Percentiles rank a stretch among this genome's conserved stretches.
These are phyloP conservation scores for Hypotaenidia philippensis DNA, from an alignment of 2,797 vertebrate genomes.

Conservation along the genomic window DNA sequence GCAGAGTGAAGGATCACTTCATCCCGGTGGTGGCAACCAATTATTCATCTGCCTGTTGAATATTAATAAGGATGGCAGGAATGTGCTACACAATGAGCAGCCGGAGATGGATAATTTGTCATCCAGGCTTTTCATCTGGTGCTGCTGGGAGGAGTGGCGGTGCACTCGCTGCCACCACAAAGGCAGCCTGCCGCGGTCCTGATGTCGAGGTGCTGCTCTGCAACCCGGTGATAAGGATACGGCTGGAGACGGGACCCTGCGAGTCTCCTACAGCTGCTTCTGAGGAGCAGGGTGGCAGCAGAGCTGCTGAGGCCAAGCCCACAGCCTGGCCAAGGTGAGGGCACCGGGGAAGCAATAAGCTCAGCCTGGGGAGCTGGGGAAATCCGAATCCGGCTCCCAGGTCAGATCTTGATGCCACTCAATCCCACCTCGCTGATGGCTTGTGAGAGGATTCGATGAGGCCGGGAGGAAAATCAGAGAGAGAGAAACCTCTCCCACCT, in stretches of 20 bases:
- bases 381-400: neutral
- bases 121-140: slow-evolving; percentile 39
- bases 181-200: neutral
- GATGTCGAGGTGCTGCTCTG: neutral
- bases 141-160: neutral
- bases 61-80: slow-evolving; percentile 65
- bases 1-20: slow-evolving; percentile 70
- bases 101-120: slow-evolving; percentile 60
- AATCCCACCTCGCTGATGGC: neutral
- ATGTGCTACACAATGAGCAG: slow-evolving; percentile 53
- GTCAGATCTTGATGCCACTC: neutral
- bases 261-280: neutral
- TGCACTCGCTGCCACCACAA: neutral
- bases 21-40: slow-evolving; percentile 63
- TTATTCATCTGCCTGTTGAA: slow-evolving; percentile 74
- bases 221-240: fast-evolving
- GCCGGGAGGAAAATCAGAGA: neutral
- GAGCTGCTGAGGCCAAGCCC: neutral
- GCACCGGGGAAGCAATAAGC: neutral
- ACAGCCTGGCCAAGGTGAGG: neutral
- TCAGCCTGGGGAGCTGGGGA: neutral
- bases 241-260: neutral
- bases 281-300: neutral
- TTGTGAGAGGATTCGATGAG: neutral
- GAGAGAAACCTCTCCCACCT: neutral